Base-by-base conservation (phyloP, 2,888 invertebrate genomes). In the Syritta pipiens region DNA sequence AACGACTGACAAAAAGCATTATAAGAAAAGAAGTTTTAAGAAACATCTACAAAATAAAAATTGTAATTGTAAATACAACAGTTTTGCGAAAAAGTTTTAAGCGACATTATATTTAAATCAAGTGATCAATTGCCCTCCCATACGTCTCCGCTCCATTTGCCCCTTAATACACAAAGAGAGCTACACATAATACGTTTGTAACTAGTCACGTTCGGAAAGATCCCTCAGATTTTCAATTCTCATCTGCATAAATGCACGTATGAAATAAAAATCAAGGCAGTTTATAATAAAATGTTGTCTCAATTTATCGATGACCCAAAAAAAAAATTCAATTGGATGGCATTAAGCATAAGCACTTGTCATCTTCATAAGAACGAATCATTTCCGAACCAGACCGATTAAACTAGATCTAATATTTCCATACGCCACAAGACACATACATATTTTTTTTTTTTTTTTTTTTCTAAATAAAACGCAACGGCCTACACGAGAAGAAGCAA, bases 401-500 rank as follows among this genome's bases (percentile, higher is more conserved):
- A 22, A 63, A 72, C 65, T 65, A 55, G 53, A 37, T 37, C 37
- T 37, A 37, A 53, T 67, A 30, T 42, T 63, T 68, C 42, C 49
- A 53, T 28, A 63, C 42, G 44, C 65, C 42, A 55, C 40, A 53
- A 26, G 42, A 71, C 17, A 60, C 53, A 44, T 40, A 35, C 35
- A n/a, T n/a, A n/a, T n/a, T n/a, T n/a, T n/a, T n/a, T n/a, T n/a
- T n/a, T n/a, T n/a, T n/a, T n/a, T n/a, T n/a, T n/a, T n/a, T n/a
- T n/a, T n/a, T n/a, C n/a, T n/a, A n/a, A n/a, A n/a, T 65, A 42
- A 65, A 51, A 67, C 51, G 22, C 46, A n/a, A n/a, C n/a, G n/a
- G n/a, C n/a, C n/a, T 60, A 59, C 55, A 65, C 42, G 77, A 79
- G 74, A 62, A 79, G 79, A 79, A 79, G 59, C 79, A 79, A 79